Percentiles rank a stretch among this genome's conserved stretches.
These are phyloP conservation scores for Alviniconcha strummeri DNA, from an alignment of 2,888 invertebrate species.

Conservation along the genomic window DNA sequence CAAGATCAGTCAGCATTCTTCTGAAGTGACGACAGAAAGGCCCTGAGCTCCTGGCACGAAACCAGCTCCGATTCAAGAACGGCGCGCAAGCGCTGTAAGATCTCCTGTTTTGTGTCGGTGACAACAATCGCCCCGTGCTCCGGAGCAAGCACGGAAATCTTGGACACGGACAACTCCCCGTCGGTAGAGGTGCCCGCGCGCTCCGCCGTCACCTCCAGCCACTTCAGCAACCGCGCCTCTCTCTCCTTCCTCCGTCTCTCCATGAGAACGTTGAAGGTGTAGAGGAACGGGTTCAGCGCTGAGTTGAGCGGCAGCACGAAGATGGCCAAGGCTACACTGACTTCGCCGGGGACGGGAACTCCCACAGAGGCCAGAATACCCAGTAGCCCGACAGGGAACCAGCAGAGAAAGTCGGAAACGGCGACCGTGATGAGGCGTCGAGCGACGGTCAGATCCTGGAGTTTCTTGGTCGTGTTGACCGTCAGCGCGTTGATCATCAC, in stretches of 20 bases:
- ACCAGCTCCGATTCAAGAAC: too few species aligned
- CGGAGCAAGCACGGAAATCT: too few species aligned
- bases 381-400: conserved; percentile 39
- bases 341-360: conserved; percentile 30
- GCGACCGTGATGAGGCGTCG: conserved; percentile 37
- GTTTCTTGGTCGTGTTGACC: conserved; percentile 13
- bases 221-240: neutral
- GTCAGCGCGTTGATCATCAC: conserved; percentile 36
- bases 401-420: conserved; percentile 38
- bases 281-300: conserved; percentile 74
- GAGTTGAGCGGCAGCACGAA: conserved; percentile 77
- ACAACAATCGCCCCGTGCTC: too few species aligned
- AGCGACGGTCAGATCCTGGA: conserved; percentile 36
- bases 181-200: too few species aligned
- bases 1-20: too few species aligned
- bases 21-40: too few species aligned
- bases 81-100: too few species aligned
- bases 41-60: too few species aligned
- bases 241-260: conserved; percentile 22
- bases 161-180: too few species aligned
- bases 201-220: too few species aligned
- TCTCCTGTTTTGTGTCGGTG: too few species aligned
- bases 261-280: conserved; percentile 37
- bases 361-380: conserved; percentile 33
- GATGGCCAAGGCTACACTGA: conserved; percentile 49